Base-by-base conservation (phyloP, 2,888 invertebrate genomes). In the Caenorhabditis uteleia region DNA sequence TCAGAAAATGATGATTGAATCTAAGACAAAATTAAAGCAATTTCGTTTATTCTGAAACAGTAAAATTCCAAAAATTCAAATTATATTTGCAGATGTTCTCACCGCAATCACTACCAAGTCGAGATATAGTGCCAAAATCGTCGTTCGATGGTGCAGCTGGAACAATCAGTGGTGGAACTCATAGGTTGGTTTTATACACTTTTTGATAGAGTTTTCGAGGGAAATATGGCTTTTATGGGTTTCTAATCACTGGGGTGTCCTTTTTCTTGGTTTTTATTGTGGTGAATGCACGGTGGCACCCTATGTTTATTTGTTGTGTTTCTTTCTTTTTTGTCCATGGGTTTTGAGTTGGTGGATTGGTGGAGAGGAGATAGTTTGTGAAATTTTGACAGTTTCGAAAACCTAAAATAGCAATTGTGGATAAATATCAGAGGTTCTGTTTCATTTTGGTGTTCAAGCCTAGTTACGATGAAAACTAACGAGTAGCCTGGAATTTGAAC, bases 81-180 rank as follows among this genome's bases (percentile, higher is more conserved):
- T 39, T n/a, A 8, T 29, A 20, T 36, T 58, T 65, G 20, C 46
- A 65, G 65, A 59, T 65, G 58, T 65, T 50, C 34, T 65, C 65
- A 3, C 65, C 65, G 21, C 58, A 58, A 43, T 65, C 65, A 3
- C 46, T 65, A 12, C 65, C 65, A 8, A 29, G 58, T 0, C 27
- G 55, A 27, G 65, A 65, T 29, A 46, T 38, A 10, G 3, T 49
- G 16, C 54, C 64, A 18, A 49, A 54, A 8, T 53, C 64, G 2
- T 40, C 57, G 7, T 57, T 57, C 34, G 53, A 57, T 25, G 49
- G 45, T 25, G n/a, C 29, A 12, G 56, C 44, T 3, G 54, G 42
- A 5, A 40, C 56, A 16, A 51, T 51, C 8, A 47, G 48, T 16
- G 34, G 46, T 20, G 47, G 57, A 33, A 45, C 57, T 23, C 48